phyloP scores from a whole-genome alignment of 2,888 invertebrate species.

The Eucriotettix oculatus region DNA sequence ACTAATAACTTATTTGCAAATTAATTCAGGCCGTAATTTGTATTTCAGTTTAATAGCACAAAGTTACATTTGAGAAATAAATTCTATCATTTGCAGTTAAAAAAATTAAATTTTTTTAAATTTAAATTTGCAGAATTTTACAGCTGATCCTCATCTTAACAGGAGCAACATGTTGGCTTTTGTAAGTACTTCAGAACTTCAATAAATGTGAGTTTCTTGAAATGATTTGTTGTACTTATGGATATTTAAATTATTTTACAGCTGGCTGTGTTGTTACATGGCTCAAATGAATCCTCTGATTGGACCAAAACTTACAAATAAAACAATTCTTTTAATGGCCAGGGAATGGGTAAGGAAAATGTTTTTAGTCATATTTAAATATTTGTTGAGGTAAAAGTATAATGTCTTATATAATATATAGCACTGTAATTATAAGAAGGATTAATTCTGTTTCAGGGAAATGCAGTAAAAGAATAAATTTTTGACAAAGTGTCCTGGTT shows the following conservation, averaged over 20 bases:
- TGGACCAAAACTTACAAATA: slow-evolving; percentile 58
- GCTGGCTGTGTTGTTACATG: slow-evolving; percentile 84
- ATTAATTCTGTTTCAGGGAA: too few relatives aligned
- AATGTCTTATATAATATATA: too few relatives aligned
- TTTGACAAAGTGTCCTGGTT: too few relatives aligned
- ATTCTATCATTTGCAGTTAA: not conserved
- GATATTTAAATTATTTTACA: slow-evolving; percentile 24
- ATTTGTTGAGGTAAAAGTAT: too few relatives aligned
- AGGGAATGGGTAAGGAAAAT: slow-evolving; percentile 52
- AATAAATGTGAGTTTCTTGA: too few relatives aligned
- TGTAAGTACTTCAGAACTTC: slow-evolving; percentile 54
- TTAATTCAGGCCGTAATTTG: too few relatives aligned
- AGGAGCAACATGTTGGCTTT: slow-evolving; percentile 76
- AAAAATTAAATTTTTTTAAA: slow-evolving; percentile 9
- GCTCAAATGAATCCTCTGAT: slow-evolving; percentile 86
- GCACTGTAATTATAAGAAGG: too few relatives aligned
- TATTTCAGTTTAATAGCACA: too few relatives aligned
- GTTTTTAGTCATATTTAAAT: too few relatives aligned
- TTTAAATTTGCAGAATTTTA: slow-evolving; percentile 47
- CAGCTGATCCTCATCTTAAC: slow-evolving; percentile 73
- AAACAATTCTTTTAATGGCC: slow-evolving; percentile 60
- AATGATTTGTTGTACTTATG: not conserved
- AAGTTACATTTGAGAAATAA: not conserved
- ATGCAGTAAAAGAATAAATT: too few relatives aligned
- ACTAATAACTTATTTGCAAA: too few relatives aligned